Conservation (phyloP, 2,888 invertebrate species). For the Rhaphigaster nebulosa region DNA sequence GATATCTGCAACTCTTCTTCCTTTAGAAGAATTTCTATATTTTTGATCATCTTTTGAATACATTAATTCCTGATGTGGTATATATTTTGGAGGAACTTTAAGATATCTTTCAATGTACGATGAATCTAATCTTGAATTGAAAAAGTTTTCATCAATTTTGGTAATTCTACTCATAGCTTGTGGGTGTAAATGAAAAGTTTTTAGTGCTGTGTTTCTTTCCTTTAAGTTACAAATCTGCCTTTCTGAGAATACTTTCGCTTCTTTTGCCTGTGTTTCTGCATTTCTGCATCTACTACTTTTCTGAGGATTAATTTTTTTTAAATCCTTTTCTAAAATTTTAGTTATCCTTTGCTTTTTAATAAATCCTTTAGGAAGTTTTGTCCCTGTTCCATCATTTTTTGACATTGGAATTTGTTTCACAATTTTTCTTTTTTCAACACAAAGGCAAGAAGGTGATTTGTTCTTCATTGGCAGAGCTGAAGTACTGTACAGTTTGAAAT, state of each 20-base stretch:
- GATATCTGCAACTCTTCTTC: neutral
- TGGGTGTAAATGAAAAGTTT: neutral
- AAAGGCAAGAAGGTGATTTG: neutral
- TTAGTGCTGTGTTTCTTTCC: neutral
- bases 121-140: neutral
- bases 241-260: neutral
- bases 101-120: constrained; percentile 7
- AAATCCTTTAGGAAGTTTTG: neutral
- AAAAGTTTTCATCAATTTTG: constrained; percentile 30
- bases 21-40: neutral
- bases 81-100: neutral
- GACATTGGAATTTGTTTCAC: neutral
- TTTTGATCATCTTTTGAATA: neutral
- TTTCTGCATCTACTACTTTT: neutral
- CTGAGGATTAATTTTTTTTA: neutral
- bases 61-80: neutral
- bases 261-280: neutral
- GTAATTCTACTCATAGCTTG: neutral
- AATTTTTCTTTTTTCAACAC: neutral
- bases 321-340: constrained; percentile 15
- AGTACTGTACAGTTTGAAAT: constrained; percentile 18
- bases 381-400: neutral
- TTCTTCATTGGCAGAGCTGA: neutral
- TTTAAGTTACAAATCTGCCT: neutral
- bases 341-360: constrained; percentile 32